phyloP scores from a whole-genome alignment of 2,888 invertebrate species.

The Megastigmus dorsalis region DNA sequence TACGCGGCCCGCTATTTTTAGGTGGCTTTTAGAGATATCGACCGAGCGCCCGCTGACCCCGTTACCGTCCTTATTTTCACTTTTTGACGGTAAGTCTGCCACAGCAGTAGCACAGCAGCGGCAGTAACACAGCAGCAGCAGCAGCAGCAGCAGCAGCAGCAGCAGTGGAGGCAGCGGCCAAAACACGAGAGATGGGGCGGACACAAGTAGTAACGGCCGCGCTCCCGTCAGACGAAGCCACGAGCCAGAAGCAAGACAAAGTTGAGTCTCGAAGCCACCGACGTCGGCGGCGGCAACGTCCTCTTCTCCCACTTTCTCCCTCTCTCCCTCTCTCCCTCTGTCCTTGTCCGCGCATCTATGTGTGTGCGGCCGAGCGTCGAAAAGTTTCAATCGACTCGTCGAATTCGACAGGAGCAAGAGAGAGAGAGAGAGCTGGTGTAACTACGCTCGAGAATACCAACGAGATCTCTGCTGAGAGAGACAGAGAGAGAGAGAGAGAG shows the following conservation, averaged over 20 bases:
- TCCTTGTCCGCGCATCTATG: too few relatives aligned
- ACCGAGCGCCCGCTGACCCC: slow-evolving; percentile 37
- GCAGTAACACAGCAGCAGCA: not conserved
- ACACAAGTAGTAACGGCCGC: slow-evolving; percentile 19
- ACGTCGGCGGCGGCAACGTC: not conserved
- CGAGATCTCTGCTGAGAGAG: slow-evolving; percentile 18
- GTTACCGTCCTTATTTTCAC: slow-evolving; percentile 48
- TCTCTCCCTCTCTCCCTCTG: too few relatives aligned
- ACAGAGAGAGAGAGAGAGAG: slow-evolving; percentile 13
- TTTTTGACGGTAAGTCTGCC: slow-evolving; percentile 32
- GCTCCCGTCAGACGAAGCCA: slow-evolving; percentile 31
- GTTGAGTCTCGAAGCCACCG: slow-evolving; percentile 24
- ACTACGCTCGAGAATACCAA: slow-evolving; percentile 34
- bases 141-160: slow-evolving; percentile 11
- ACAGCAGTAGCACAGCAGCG: not conserved
- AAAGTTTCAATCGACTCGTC: slow-evolving; percentile 34
- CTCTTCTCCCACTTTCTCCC: too few relatives aligned
- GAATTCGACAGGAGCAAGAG: slow-evolving; percentile 35
- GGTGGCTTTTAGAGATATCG: slow-evolving; percentile 46
- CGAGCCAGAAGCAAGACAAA: slow-evolving; percentile 21
- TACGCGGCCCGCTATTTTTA: slow-evolving; percentile 27
- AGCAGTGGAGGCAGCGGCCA: too few relatives aligned
- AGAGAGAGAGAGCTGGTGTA: not conserved
- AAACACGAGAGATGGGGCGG: not conserved
- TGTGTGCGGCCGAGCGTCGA: not conserved